Evolutionary conservation across 1,140 invertebrate genomes (phyloP).

Genomic region (Doryteuthis pealeii): DNA sequence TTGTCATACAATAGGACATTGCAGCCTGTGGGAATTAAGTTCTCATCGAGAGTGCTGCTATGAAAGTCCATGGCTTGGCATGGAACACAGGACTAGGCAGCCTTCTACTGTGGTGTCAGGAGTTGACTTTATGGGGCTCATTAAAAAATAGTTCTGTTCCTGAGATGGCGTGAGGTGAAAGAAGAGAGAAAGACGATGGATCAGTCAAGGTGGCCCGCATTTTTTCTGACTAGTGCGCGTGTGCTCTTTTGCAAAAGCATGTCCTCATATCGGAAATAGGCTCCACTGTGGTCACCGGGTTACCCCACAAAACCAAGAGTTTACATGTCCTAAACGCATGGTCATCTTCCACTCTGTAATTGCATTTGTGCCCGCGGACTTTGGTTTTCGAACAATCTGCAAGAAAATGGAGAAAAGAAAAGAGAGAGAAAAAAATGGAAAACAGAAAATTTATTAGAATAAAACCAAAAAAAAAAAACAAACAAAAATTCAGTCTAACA

Average conservation of each 20-base stretch:
- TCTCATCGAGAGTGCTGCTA: background rate
- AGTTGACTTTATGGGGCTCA: background rate
- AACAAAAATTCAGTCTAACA: background rate
- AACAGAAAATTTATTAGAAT: background rate
- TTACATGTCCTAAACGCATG: conserved; percentile 51
- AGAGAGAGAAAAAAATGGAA: background rate
- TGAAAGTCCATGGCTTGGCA: background rate
- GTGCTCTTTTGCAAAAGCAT: conserved; percentile 1
- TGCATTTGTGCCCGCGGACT: conserved; percentile 51
- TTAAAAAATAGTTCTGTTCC: conserved; percentile 11
- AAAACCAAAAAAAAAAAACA: background rate
- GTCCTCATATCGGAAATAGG: background rate
- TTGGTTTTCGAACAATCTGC: conserved; percentile 53
- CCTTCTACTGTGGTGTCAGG: conserved; percentile 7
- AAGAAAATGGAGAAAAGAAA: conserved; percentile 12
- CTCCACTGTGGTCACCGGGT: conserved; percentile 42
- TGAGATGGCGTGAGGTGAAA: background rate
- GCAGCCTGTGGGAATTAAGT: background rate
- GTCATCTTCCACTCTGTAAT: conserved; percentile 53
- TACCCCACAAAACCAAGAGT: conserved; percentile 54
- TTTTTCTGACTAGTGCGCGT: conserved; percentile 9
- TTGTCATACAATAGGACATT: background rate
- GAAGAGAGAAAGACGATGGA: background rate
- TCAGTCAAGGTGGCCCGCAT: background rate
- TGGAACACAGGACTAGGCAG: background rate